Base-by-base conservation (phyloP, 2,797 vertebrate genomes). In the Lates japonicus region DNA sequence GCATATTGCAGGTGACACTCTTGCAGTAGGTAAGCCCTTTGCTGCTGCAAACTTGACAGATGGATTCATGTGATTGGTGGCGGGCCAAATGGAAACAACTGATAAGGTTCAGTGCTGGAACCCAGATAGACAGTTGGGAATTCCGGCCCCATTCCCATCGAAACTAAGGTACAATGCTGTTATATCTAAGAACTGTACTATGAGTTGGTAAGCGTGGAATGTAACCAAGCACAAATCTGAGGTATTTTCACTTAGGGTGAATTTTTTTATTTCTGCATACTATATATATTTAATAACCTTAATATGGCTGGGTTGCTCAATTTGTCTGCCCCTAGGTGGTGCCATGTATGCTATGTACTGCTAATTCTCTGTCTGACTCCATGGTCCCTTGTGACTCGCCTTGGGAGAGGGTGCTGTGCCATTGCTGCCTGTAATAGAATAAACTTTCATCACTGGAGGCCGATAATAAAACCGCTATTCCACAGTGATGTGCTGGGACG, bases 161-260 rank as follows among this genome's bases (percentile, higher is more conserved):
- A 99, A 91, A 97, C 98, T 54, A 99, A 99, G 91, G 98, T 93
- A 98, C 97, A 99, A 98, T 1, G 98, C 98, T 0, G 96, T 98
- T 51, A 97, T 96, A 17, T 99, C 99, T 91, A 97, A 96, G 64
- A 95, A 97, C 29, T 93, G 93, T 88, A 97, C 80, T 99, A 98
- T 17, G 94, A n/a, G 97, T 98, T 33, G 98, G 98, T 98, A 79
- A 81, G 92, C 64, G 5, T 42, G 10, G 13, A n/a, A 16, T 13
- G 3, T 41, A 37, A 54, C 60, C n/a, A 16, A 66, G 19, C 41
- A 19, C 5, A 41, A 17, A 49, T 19, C 19, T 8, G 1, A 66
- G 14, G 54, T 69, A 35, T 68, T 63, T 14, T 0, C 17, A 22
- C 44, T 52, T 41, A 17, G 10, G 2, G 52, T 20, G 1, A 22